These are phyloP conservation scores for Gavialis gangeticus DNA, from an alignment of 2,113 vertebrate species.

Conservation along the genomic window DNA sequence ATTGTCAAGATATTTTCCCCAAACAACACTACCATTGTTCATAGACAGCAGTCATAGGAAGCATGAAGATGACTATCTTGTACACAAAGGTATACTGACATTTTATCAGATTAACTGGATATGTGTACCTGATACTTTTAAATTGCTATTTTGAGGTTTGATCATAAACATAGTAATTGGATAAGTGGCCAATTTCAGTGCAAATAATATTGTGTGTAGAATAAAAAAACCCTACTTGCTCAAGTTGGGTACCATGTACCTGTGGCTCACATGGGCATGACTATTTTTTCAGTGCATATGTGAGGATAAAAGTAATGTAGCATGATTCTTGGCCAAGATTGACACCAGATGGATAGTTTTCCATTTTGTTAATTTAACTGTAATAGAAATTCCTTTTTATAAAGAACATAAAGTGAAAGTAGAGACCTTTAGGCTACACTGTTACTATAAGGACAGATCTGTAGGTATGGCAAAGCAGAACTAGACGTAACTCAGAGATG, in stretches of 20 bases:
- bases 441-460: neutral
- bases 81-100: slow-evolving; percentile 32
- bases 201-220: neutral
- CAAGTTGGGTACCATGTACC: rapidly evolving
- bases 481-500: neutral
- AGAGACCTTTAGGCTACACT: neutral
- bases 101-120: slow-evolving; percentile 68
- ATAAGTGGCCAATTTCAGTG: neutral
- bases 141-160: neutral
- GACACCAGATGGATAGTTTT: neutral
- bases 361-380: neutral
- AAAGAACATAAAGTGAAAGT: neutral
- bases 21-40: slow-evolving; percentile 59
- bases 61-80: slow-evolving; percentile 30
- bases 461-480: neutral
- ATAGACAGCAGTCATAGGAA: neutral
- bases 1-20: neutral
- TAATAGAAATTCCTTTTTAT: neutral
- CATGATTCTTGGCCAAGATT: neutral
- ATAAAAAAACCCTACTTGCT: neutral
- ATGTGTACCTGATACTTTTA: neutral
- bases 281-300: neutral
- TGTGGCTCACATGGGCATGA: no score
- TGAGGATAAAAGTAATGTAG: neutral
- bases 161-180: neutral